Conservation (phyloP, 2,113 vertebrate genomes). For the Addax nasomaculatus region DNA sequence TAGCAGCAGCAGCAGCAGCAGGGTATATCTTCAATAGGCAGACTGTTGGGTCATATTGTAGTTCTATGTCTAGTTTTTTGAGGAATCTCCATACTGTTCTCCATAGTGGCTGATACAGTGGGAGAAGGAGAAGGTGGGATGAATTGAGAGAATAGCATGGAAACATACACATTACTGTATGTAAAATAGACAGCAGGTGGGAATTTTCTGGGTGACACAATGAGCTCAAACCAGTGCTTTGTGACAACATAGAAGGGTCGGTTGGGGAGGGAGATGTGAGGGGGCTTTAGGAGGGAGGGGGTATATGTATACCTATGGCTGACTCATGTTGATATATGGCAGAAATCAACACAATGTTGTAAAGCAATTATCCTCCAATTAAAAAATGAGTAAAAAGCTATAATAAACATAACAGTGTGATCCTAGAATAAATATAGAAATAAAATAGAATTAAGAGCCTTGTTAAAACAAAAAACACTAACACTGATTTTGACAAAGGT, state of each 20-base stretch:
- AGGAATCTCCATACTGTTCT: neutral
- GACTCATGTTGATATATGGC: neutral
- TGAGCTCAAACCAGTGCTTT: neutral
- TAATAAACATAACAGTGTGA: neutral
- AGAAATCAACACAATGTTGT: neutral
- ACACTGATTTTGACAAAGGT: neutral
- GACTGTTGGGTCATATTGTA: neutral
- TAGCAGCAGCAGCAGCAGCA: no score
- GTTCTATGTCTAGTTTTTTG: neutral
- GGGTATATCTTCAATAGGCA: neutral
- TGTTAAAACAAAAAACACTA: neutral
- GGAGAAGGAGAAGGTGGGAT: neutral
- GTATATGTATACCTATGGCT: neutral
- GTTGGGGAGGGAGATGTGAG: neutral
- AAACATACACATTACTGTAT: neutral
- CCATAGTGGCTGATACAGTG: neutral
- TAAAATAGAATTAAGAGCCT: neutral
- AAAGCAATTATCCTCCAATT: neutral
- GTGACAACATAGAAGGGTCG: neutral
- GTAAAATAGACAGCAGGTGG: neutral
- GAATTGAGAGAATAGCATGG: neutral
- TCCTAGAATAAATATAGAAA: neutral
- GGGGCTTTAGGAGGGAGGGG: neutral
- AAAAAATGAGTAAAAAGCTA: neutral
- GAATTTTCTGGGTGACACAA: neutral